A percentile compares a stretch with the other conserved stretches of the same genome.
Conservation (phyloP, 92 coral and sea anemone species). For the Umimayanthus kanabou region DNA sequence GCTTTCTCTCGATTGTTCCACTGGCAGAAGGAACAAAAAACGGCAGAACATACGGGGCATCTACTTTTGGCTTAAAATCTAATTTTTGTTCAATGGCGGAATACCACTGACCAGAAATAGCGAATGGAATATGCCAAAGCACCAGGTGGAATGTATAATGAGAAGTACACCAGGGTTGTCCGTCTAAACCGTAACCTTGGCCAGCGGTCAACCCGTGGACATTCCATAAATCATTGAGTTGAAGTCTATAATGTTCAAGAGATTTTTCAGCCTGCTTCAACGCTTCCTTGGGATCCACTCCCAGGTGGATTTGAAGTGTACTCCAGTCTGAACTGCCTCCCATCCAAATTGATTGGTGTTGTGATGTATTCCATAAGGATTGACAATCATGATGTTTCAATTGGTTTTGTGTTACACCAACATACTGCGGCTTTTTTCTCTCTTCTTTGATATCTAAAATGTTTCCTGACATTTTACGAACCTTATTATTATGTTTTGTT, state of each 20-base stretch:
- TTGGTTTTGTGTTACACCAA: constrained; percentile 46
- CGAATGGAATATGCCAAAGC: constrained; percentile 86
- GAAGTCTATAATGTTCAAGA: constrained; percentile 71
- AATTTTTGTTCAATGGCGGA: constrained; percentile 64
- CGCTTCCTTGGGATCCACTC: constrained; percentile 64
- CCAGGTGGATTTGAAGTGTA: constrained; percentile 67
- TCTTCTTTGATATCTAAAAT: background rate
- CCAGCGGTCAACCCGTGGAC: constrained; percentile 92
- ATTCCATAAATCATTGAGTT: constrained; percentile 83
- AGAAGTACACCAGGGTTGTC: constrained; percentile 92
- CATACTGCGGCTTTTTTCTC: background rate
- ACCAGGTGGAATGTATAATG: constrained; percentile 87
- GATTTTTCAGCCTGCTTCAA: constrained; percentile 73
- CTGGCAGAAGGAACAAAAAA: constrained; percentile 79
- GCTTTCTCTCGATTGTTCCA: constrained; percentile 68
- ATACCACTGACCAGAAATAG: constrained; percentile 87
- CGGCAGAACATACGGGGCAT: constrained; percentile 76
- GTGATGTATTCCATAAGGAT: constrained; percentile 34
- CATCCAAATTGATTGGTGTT: constrained; percentile 80
- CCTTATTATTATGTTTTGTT: background rate
- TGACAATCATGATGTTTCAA: constrained; percentile 58
- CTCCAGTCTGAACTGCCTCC: constrained; percentile 87
- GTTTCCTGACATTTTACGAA: background rate
- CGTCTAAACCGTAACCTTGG: constrained; percentile 77
- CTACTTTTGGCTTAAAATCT: constrained; percentile 64